A percentile compares a stretch with the other conserved stretches of the same genome.
Evolutionary conservation across 2,888 invertebrate species (phyloP).

Genomic region (Rhaphigaster nebulosa): DNA sequence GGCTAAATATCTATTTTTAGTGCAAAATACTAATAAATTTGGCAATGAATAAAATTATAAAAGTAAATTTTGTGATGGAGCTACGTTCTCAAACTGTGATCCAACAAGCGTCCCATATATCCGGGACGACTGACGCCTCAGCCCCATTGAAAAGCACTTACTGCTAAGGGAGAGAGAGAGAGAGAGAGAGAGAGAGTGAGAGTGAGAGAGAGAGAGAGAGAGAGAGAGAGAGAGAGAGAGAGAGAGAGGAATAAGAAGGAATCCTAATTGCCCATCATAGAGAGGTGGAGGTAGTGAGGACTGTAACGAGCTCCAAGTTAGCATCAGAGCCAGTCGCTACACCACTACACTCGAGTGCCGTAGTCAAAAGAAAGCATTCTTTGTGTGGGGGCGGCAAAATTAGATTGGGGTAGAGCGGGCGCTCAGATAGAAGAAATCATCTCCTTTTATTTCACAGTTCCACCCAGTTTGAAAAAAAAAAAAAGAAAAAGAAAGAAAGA

Average conservation of each 20-base stretch:
- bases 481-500: background rate
- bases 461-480: slow-evolving; percentile 25
- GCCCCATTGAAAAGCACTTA: background rate
- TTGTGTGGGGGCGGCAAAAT: background rate
- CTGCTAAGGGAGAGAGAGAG: background rate
- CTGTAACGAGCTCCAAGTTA: background rate
- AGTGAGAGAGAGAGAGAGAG: background rate
- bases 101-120: background rate
- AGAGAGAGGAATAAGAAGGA: background rate
- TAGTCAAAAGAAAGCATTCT: background rate
- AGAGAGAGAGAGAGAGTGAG: too few species aligned
- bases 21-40: too few species aligned
- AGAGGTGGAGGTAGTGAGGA: background rate
- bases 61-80: background rate
- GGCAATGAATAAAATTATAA: background rate
- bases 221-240: background rate
- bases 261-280: background rate
- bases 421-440: slow-evolving; percentile 40
- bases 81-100: background rate
- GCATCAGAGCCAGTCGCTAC: background rate
- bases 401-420: background rate
- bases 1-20: too few species aligned
- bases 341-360: background rate
- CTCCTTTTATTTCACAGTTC: slow-evolving; percentile 31
- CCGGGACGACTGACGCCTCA: too few species aligned